Conservation (phyloP, 2,888 invertebrate genomes). For the Aethes cnicana region DNA sequence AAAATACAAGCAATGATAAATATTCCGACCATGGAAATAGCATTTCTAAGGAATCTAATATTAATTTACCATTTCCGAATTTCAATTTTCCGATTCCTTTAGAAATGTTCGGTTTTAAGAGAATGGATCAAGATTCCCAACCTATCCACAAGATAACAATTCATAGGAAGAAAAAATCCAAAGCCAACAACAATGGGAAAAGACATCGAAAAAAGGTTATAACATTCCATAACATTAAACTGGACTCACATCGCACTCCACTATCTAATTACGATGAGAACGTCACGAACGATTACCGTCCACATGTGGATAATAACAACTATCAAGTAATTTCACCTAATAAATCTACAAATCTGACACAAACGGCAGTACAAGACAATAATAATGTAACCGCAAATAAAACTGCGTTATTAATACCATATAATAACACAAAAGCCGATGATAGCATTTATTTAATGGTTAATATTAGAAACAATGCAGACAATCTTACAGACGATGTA, state of each 20-base stretch:
- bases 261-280: constrained; percentile 41
- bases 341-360: constrained; percentile 32
- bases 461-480: constrained; percentile 52
- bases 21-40: constrained; percentile 41
- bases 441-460: constrained; percentile 51
- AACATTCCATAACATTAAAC: constrained; percentile 58
- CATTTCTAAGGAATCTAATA: constrained; percentile 50
- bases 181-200: constrained; percentile 52
- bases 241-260: constrained; percentile 47
- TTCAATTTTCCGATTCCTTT: constrained; percentile 61
- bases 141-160: constrained; percentile 61
- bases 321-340: constrained; percentile 34
- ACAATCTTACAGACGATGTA: constrained; percentile 42
- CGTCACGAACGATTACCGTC: constrained; percentile 36
- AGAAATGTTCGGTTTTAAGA: constrained; percentile 55
- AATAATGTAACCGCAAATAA: constrained; percentile 37
- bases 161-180: constrained; percentile 69
- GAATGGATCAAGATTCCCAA: constrained; percentile 45
- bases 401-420: constrained; percentile 36
- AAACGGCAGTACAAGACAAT: constrained; percentile 30
- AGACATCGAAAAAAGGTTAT: constrained; percentile 65
- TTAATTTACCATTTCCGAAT: constrained; percentile 57
- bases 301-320: constrained; percentile 36
- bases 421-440: constrained; percentile 46
- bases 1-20: constrained; percentile 40